Base-by-base conservation (phyloP, 2,888 invertebrate species). In the Thysanoteuthis rhombus region DNA sequence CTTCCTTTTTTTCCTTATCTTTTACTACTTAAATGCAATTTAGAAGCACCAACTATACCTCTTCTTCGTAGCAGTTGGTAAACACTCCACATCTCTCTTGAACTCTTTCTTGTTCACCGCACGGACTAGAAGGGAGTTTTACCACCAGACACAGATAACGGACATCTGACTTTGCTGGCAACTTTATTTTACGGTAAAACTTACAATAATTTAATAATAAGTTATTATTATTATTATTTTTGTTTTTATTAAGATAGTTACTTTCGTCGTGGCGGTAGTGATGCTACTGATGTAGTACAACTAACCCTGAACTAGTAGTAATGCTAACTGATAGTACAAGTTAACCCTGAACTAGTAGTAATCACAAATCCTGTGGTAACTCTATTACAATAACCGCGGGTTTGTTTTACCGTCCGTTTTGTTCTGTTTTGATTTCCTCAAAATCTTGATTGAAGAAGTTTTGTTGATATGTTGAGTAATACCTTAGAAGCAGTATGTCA, bases 21-120 rank as follows among this genome's bases (percentile, higher is more conserved):
- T 4, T n/a, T n/a, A 75, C 75, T 75, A n/a, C 75, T 22, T 75
- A 75, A n/a, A 75, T 3, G 6, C 12, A n/a, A 75, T n/a, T n/a
- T 75, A n/a, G 75, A 75, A 75, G 75, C 75, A 75, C n/a, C n/a
- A n/a, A 75, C n/a, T 75, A 75, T n/a, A 75, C 75, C 75, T 75
- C 75, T 58, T 58, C 32, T 75, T n/a, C 75, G 75, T 75, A 75
- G 75, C 75, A 75, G 75, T 75, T 75, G 75, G 75, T 75, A 75
- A 75, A 75, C 75, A 75, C n/a, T 75, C 32, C 32, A 75, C 75
- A 75, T 75, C 75, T 75, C n/a, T n/a, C n/a, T n/a, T n/a, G n/a
- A n/a, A n/a, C n/a, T n/a, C n/a, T n/a, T n/a, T n/a, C n/a, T n/a
- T 58, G 58, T 58, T 58, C n/a, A 75, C 8, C 75, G 3, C 12